Percentiles rank a stretch among this genome's conserved stretches.
Evolutionary conservation across 2,797 vertebrate genomes (phyloP).

Genomic region (Typhlichthys eigenmanni): DNA sequence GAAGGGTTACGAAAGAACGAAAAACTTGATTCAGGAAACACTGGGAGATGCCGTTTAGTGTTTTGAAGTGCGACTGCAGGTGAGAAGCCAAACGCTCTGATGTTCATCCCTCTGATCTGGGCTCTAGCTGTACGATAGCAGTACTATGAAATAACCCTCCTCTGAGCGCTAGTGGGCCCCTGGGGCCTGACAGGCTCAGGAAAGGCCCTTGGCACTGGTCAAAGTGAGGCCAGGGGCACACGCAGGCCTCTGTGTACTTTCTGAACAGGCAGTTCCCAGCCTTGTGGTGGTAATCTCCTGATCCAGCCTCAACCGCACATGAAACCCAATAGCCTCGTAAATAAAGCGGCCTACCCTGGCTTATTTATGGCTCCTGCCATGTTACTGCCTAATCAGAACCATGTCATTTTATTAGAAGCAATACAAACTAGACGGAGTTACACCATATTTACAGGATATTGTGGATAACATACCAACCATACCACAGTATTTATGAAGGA

Average conservation of each 20-base stretch:
- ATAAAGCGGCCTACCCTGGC: slow-evolving; percentile 72
- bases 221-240: slow-evolving; percentile 61
- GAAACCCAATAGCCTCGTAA: slow-evolving; percentile 71
- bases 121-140: slow-evolving; percentile 35
- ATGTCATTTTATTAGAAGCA: slow-evolving; percentile 23
- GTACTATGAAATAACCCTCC: slow-evolving; percentile 50
- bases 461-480: slow-evolving; percentile 10
- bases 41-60: slow-evolving; percentile 19
- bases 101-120: slow-evolving; percentile 49
- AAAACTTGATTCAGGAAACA: slow-evolving; percentile 16
- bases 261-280: slow-evolving; percentile 60
- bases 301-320: slow-evolving; percentile 69
- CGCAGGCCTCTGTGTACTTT: slow-evolving; percentile 61
- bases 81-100: slow-evolving; percentile 50
- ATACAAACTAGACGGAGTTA: slow-evolving; percentile 19
- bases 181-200: slow-evolving; percentile 49
- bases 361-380: slow-evolving; percentile 33
- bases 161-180: slow-evolving; percentile 43
- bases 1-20: slow-evolving; percentile 26
- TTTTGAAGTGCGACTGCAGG: slow-evolving; percentile 33
- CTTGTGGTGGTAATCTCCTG: slow-evolving; percentile 65
- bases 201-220: slow-evolving; percentile 56
- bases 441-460: slow-evolving; percentile 14
- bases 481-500: slow-evolving; percentile 7
- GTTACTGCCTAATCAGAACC: slow-evolving; percentile 12